phyloP scores from a whole-genome alignment of 1,140 invertebrate species.

The Brachionus koreanus region DNA sequence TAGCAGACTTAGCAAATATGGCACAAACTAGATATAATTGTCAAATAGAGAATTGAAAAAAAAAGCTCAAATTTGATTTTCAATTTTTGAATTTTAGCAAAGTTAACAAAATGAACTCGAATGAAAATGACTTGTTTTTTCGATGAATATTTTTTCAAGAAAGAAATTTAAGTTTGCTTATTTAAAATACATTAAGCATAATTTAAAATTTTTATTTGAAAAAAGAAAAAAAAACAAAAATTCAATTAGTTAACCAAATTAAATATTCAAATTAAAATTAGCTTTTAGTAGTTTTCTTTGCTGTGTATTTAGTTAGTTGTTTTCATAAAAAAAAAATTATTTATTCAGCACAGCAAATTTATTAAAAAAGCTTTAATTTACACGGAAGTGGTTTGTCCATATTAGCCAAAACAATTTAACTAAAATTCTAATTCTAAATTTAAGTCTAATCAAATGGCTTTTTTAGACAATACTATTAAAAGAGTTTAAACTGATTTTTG shows the following conservation, averaged over 20 bases:
- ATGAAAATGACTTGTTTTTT: background rate
- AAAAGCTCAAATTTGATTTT: no score
- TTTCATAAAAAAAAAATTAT: background rate
- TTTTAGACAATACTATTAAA: background rate
- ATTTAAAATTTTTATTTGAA: background rate
- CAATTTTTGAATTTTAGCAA: no score
- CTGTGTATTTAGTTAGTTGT: background rate
- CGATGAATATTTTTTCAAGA: background rate
- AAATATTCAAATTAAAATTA: background rate
- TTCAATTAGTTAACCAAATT: background rate
- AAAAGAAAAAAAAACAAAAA: background rate
- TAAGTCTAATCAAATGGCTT: background rate
- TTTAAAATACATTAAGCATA: background rate
- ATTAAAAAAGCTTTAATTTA: background rate
- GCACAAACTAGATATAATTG: background rate
- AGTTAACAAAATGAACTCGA: no score
- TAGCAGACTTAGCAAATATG: background rate
- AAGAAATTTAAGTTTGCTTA: background rate
- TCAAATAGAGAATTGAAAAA: no score
- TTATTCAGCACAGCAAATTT: background rate
- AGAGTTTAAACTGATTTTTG: background rate
- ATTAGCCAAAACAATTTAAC: background rate
- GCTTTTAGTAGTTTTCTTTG: background rate
- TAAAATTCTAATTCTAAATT: background rate
- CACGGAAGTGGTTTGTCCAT: no score